These are phyloP conservation scores for Eulemur albifrons DNA, from an alignment of 2,797 vertebrate species.

Conservation along the genomic window DNA sequence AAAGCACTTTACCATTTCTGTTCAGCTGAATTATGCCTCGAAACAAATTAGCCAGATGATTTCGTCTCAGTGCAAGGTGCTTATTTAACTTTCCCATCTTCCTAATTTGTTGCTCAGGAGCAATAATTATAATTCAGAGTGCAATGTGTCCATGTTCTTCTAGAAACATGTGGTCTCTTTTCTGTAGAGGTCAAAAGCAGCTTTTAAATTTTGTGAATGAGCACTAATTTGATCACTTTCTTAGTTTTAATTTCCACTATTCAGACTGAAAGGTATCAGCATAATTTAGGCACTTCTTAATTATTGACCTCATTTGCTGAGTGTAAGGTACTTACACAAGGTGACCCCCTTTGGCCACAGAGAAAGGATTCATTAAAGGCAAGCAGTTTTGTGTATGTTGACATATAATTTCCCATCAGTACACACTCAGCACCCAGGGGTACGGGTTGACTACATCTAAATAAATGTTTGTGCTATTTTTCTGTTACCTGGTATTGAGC, in stretches of 20 bases:
- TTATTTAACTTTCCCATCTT: background rate
- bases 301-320: background rate
- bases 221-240: background rate
- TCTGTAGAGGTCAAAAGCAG: background rate
- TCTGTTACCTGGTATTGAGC: conserved; percentile 14
- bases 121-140: background rate
- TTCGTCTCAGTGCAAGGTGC: background rate
- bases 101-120: conserved; percentile 51
- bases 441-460: background rate
- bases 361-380: conserved; percentile 19
- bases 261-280: background rate
- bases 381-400: background rate
- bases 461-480: background rate
- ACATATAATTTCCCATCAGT: background rate
- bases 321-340: background rate
- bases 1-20: background rate
- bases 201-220: conserved; percentile 32
- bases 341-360: background rate
- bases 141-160: background rate
- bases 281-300: conserved; percentile 53
- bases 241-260: conserved; percentile 43
- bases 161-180: conserved; percentile 10
- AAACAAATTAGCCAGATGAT: conserved; percentile 53
- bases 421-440: background rate
- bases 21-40: background rate